Conservation (phyloP, 2,888 invertebrate species). For the Ganaspis brasiliensis region DNA sequence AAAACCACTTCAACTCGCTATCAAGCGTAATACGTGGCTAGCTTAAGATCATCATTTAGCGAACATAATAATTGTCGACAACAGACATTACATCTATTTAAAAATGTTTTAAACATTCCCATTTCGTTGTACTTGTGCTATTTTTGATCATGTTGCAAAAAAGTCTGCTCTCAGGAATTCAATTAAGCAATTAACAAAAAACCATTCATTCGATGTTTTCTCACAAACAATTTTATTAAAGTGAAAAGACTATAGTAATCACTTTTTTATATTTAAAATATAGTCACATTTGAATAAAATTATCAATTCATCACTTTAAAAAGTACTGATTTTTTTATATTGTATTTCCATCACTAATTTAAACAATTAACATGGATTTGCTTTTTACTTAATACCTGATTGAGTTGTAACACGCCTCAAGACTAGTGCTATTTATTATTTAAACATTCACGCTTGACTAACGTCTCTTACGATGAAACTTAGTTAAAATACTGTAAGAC, state of each 20-base stretch:
- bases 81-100: constrained; percentile 53
- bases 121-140: constrained; percentile 74
- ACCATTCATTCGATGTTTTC: not conserved
- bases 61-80: constrained; percentile 48
- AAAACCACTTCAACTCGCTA: constrained; percentile 45
- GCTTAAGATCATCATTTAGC: constrained; percentile 42
- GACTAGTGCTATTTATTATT: constrained; percentile 78
- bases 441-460: constrained; percentile 80
- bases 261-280: too few relatives aligned
- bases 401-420: constrained; percentile 78
- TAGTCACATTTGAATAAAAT: too few relatives aligned
- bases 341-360: too few relatives aligned
- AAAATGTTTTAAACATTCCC: constrained; percentile 56
- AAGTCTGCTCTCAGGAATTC: constrained; percentile 38
- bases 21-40: constrained; percentile 46
- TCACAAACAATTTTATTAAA: too few relatives aligned
- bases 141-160: constrained; percentile 80
- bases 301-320: too few relatives aligned
- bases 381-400: constrained; percentile 14
- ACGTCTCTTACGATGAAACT: constrained; percentile 74
- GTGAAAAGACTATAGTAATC: not conserved
- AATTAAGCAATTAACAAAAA: not conserved
- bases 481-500: constrained; percentile 46
- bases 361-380: too few relatives aligned
- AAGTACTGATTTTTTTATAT: too few relatives aligned